phyloP scores from a whole-genome alignment of 2,888 invertebrate species.

The Hydraecia micacea region DNA sequence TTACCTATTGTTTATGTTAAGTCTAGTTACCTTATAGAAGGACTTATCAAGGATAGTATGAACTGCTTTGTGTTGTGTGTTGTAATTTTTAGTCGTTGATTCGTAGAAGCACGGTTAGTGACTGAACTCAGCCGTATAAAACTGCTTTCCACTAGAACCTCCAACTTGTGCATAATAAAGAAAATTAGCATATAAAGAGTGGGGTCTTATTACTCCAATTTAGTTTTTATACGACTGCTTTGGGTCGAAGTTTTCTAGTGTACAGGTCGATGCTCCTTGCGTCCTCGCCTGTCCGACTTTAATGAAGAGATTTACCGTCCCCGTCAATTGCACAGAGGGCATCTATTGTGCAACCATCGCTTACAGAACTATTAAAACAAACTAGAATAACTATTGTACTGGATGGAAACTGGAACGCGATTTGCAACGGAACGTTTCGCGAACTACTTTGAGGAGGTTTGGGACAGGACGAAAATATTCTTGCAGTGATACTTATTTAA shows the following conservation, averaged over 20 bases:
- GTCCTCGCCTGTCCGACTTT: conserved; percentile 40
- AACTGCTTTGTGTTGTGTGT: conserved; percentile 29
- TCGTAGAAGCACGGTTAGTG: not conserved
- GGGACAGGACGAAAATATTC: conserved; percentile 41
- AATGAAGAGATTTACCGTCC: conserved; percentile 56
- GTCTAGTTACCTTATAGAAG: conserved; percentile 37
- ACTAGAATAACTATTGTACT: conserved; percentile 51
- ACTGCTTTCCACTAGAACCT: conserved; percentile 45
- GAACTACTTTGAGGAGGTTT: conserved; percentile 39
- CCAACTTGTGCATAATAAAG: conserved; percentile 56
- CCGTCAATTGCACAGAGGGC: conserved; percentile 51
- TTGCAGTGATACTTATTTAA: conserved; percentile 46
- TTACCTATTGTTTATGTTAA: conserved; percentile 35
- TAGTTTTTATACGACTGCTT: conserved; percentile 54
- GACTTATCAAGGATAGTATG: conserved; percentile 15
- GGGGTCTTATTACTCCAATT: conserved; percentile 64
- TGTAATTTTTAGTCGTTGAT: conserved; percentile 1
- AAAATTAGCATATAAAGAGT: conserved; percentile 65
- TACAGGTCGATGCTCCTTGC: conserved; percentile 54
- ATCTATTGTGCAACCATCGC: conserved; percentile 55
- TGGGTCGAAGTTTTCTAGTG: conserved; percentile 51
- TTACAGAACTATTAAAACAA: conserved; percentile 55
- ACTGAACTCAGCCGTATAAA: conserved; percentile 26
- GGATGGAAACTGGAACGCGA: conserved; percentile 38
- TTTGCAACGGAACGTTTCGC: conserved; percentile 45